Evolutionary conservation across 1,140 invertebrate species (phyloP).

Genomic region (Megalonaias nervosa): DNA sequence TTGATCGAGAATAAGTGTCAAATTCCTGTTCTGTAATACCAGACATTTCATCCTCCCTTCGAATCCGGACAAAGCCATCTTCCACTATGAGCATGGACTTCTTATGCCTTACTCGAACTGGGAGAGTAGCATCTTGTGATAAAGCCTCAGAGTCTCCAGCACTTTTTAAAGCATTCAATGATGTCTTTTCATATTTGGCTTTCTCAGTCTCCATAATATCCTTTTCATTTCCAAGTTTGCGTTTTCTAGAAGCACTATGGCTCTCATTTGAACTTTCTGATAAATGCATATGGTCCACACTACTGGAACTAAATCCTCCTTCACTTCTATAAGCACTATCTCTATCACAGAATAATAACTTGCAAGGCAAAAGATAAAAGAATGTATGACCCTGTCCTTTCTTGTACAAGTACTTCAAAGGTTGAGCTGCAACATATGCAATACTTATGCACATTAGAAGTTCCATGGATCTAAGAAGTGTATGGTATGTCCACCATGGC

Average conservation of each 20-base stretch:
- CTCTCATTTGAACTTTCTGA: too few relatives aligned
- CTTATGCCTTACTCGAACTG: constrained; percentile 20
- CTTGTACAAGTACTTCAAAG: constrained; percentile 46
- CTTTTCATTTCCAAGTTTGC: too few relatives aligned
- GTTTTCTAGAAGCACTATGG: too few relatives aligned
- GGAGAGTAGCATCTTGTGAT: constrained; percentile 22
- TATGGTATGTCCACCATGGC: constrained; percentile 92
- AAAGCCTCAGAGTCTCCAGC: too few relatives aligned
- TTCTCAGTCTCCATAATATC: too few relatives aligned
- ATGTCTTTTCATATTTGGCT: too few relatives aligned
- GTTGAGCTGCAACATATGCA: constrained; percentile 83
- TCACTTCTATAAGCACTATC: too few relatives aligned
- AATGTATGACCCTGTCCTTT: constrained; percentile 5
- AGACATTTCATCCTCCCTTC: constrained; percentile 29
- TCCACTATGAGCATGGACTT: constrained; percentile 34
- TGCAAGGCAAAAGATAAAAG: constrained; percentile 25
- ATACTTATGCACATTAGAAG: constrained; percentile 86
- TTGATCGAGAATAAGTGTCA: constrained; percentile 18
- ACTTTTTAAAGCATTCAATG: too few relatives aligned
- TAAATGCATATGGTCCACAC: too few relatives aligned
- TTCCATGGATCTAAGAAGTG: constrained; percentile 86
- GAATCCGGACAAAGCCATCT: constrained; percentile 34
- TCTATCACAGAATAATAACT: constrained; percentile 15
- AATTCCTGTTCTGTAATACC: constrained; percentile 26
- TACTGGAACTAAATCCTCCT: too few relatives aligned